These are phyloP conservation scores for Microtus ochrogaster DNA, from an alignment of 2,113 vertebrate species.

Conservation along the genomic window DNA sequence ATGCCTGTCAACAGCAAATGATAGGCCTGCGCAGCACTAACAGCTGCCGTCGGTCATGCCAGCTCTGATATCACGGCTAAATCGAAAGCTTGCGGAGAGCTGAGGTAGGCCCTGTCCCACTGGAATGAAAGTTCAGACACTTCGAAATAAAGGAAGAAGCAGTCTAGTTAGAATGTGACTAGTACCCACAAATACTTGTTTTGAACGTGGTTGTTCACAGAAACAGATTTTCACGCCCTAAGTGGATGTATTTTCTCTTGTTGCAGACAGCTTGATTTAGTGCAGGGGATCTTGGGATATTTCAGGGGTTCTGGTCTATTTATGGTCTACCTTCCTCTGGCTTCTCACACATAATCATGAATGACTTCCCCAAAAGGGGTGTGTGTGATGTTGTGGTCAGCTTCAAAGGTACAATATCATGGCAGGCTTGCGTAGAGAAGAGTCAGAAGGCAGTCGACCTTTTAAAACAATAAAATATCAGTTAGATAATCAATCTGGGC, in stretches of 20 bases:
- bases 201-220: constrained; percentile 55
- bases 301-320: constrained; percentile 66
- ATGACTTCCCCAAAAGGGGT: constrained; percentile 31
- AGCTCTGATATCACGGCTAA: constrained; percentile 81
- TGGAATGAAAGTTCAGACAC: constrained; percentile 66
- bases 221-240: constrained; percentile 67
- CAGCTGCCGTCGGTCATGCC: constrained; percentile 80
- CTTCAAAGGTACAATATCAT: neutral
- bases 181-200: constrained; percentile 20
- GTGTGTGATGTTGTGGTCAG: neutral
- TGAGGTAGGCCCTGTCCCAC: constrained; percentile 56
- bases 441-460: neutral
- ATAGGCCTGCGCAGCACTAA: constrained; percentile 87
- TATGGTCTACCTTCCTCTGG: constrained; percentile 8
- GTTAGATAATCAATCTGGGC: neutral
- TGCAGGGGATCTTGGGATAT: constrained; percentile 52
- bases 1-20: constrained; percentile 92
- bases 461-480: neutral
- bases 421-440: neutral
- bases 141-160: constrained; percentile 44
- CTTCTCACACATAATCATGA: constrained; percentile 52
- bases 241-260: constrained; percentile 39
- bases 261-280: constrained; percentile 74
- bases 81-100: constrained; percentile 78
- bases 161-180: constrained; percentile 67